A percentile compares a stretch with the other conserved stretches of the same genome.
These are phyloP conservation scores for Athalia cordata DNA, from an alignment of 2,888 invertebrate genomes.

Conservation along the genomic window DNA sequence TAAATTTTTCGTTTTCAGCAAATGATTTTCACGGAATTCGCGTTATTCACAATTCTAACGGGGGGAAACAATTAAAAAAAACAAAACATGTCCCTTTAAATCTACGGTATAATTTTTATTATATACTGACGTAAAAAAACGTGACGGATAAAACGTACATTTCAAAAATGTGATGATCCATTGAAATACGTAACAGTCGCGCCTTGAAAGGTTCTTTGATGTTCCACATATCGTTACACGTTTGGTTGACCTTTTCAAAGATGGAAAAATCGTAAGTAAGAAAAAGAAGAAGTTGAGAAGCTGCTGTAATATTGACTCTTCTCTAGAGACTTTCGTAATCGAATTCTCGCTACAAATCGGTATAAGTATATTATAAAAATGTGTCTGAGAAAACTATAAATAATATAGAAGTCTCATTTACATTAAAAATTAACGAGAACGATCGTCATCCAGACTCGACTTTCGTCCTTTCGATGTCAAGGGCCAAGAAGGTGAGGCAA, in stretches of 20 bases:
- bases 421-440: not conserved
- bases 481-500: not conserved
- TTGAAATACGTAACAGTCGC: not conserved
- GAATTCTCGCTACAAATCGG: too few species aligned
- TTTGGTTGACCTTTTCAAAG: constrained; percentile 16
- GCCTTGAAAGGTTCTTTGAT: too few species aligned
- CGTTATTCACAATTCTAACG: too few species aligned
- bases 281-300: too few species aligned
- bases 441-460: constrained; percentile 5
- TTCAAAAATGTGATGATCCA: not conserved
- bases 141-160: not conserved
- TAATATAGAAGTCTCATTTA: not conserved
- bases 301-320: not conserved
- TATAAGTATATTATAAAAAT: too few species aligned
- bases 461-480: constrained; percentile 33
- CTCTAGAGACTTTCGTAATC: not conserved
- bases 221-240: not conserved
- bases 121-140: too few species aligned
- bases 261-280: too few species aligned
- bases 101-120: too few species aligned
- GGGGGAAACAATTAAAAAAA: too few species aligned
- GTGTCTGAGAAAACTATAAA: not conserved
- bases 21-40: too few species aligned
- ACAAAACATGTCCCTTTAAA: too few species aligned
- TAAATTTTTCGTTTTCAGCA: too few species aligned